Base-by-base conservation (phyloP, 2,888 invertebrate genomes). In the Branchipolynoe longqiensis region DNA sequence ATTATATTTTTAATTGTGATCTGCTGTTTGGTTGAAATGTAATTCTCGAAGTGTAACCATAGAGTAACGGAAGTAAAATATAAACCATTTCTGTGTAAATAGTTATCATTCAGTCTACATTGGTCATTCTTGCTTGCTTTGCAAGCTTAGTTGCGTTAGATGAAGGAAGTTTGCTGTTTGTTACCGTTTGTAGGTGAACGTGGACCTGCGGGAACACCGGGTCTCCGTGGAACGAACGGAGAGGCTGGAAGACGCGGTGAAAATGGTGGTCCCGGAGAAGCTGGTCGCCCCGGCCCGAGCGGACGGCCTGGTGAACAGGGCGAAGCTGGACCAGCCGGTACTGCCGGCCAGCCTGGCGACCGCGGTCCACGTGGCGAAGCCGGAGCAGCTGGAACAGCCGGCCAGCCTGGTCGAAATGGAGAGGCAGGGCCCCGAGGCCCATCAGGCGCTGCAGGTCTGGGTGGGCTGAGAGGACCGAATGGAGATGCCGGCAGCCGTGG, bases 401-500 rank as follows among this genome's bases (percentile, higher is more conserved):
- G 84, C 8, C 31, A 3, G 40, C 31, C 84, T 31, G 84, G 84
- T 36, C n/a, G 40, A 36, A n/a, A 36, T 12, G 85, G 85, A 6
- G 58, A 74, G 54, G 25, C 40, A 40, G 85, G 85, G 18, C 22
- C 25, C 0, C 40, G 38, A 36, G 85, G 85, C 12, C 41, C 85
- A 28, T 8, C 62, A 36, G 85, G 85, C 31, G 14, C 62, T 3
- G 18, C 56, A 3, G 85, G 85, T 28, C 22, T 25, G 28, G 36
- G 6, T 25, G 85, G 85, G 25, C 6, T 48, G 3, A 22, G 62
- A 54, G 93, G 89, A 38, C 83, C 83, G 14, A 69, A 73, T 64
- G 90, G 89, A 84, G 85, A 87, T n/a, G 64, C 58, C 14, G 93
- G 93, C 78, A 88, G 87, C 3, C 56, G 58, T 25, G 82, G 82